phyloP scores from a whole-genome alignment of 2,797 vertebrate species.

The Sebastes hubbsi region DNA sequence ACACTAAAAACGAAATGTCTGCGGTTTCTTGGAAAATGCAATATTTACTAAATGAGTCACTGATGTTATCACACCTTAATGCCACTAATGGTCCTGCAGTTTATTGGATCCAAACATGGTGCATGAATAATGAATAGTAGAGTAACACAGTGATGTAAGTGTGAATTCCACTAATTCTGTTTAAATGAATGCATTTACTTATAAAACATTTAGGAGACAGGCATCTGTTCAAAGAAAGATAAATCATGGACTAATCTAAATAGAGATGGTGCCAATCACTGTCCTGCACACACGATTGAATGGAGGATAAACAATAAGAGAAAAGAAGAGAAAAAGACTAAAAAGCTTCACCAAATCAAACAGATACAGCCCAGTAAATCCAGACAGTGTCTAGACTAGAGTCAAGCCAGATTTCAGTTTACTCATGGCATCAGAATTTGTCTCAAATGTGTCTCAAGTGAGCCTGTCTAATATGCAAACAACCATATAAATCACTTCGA shows the following conservation, averaged over 20 bases:
- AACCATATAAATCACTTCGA: slow-evolving; percentile 12
- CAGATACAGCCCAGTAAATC: not conserved
- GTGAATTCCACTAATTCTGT: not conserved
- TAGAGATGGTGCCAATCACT: not conserved
- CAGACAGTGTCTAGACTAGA: not conserved
- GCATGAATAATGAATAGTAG: not conserved
- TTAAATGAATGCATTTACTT: not conserved
- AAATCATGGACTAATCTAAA: not conserved
- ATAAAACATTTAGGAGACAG: not conserved
- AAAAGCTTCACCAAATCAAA: not conserved
- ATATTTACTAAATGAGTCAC: slow-evolving; percentile 50
- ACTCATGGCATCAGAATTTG: slow-evolving; percentile 7
- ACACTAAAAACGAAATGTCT: slow-evolving; percentile 2
- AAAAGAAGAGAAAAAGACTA: not conserved
- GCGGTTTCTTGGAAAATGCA: slow-evolving; percentile 9
- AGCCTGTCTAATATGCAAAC: slow-evolving; percentile 31
- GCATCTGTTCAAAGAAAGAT: not conserved
- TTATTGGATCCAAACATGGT: not conserved
- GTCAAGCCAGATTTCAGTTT: slow-evolving; percentile 4
- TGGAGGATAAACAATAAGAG: not conserved
- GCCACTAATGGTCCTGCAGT: slow-evolving; percentile 35
- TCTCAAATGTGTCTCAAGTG: slow-evolving; percentile 34
- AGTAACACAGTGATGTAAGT: not conserved
- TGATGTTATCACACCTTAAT: slow-evolving; percentile 34
- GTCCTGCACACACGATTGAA: not conserved